Base-by-base conservation (phyloP, 2,888 invertebrate genomes). In the Barypeithes pellucidus region DNA sequence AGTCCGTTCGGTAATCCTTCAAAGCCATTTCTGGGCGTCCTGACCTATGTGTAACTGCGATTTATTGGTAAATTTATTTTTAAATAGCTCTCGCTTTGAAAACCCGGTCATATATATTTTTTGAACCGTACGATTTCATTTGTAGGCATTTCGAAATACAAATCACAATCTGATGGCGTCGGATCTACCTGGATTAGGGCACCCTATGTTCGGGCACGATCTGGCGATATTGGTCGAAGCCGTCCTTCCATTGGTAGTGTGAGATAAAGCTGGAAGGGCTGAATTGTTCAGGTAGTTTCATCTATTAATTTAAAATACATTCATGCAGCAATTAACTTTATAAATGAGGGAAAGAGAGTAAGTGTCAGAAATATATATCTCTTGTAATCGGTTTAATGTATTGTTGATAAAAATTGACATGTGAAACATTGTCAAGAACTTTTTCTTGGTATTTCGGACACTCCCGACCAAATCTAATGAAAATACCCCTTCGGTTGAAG, bases 121-220 rank as follows among this genome's bases (percentile, higher is more conserved):
- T 63, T 65, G 52, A 52, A 33, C 66, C 71, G 65, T 45, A 57
- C 69, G 76, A 78, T 80, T 82, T 79, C 82, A 81, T 81, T 82
- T 80, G 81, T 82, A 82, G 81, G 81, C 81, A 80, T 79, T 79
- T 77, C 72, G 79, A 79, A 81, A 84, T 83, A 84, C 84, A 84
- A 85, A 84, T 84, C 84, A 83, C 83, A 83, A 83, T 84, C 81
- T 81, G 81, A 83, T 81, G 81, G 81, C 81, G 24, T 77, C 78
- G 81, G 81, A 84, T 84, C 82, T 82, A 80, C 82, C 81, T 82
- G 84, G 84, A 85, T 84, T 85, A 84, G 71, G 77, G 77, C 77
- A 78, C 78, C 79, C 63, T 50, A 79, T 77, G 78, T 76, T 76
- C 75, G 73, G 77, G 76, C 78, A 78, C 75, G 77, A 76, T 67